A percentile compares a stretch with the other conserved stretches of the same genome.
These are phyloP conservation scores for Tetramorium alpestre DNA, from an alignment of 1,140 invertebrate genomes.

Conservation along the genomic window DNA sequence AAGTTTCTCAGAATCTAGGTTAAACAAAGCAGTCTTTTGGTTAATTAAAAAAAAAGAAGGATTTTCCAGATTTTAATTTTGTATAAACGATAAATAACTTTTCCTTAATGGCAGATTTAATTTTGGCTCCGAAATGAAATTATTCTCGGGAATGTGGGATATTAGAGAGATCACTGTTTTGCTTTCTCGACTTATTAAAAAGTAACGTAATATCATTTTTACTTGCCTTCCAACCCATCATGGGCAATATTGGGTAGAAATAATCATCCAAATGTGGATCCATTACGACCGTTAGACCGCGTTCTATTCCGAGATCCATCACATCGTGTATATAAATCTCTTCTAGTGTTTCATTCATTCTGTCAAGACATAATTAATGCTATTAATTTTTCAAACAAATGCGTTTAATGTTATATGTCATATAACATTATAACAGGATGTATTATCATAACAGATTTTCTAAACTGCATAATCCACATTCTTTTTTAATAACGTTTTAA, in stretches of 20 bases:
- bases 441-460: not conserved
- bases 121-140: constrained; percentile 15
- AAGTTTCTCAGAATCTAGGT: constrained; percentile 15
- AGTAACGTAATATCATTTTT: not conserved
- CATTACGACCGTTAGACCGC: constrained; percentile 83
- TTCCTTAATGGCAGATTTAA: not conserved
- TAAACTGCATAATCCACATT: not conserved
- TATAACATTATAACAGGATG: too few species aligned
- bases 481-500: not conserved
- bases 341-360: too few species aligned
- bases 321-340: not conserved
- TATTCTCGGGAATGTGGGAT: not conserved
- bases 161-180: not conserved
- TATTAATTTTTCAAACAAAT: not conserved
- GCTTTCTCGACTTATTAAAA: constrained; percentile 19
- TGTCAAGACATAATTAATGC: too few species aligned
- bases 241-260: constrained; percentile 82
- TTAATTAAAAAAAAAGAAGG: constrained; percentile 32
- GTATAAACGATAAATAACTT: constrained; percentile 15
- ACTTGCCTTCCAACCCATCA: constrained; percentile 77
- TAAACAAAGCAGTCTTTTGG: not conserved
- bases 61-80: constrained; percentile 23
- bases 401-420: not conserved
- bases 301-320: constrained; percentile 69
- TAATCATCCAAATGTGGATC: constrained; percentile 85